These are phyloP conservation scores for Alces alces DNA, from an alignment of 2,113 vertebrate species.

Conservation along the genomic window DNA sequence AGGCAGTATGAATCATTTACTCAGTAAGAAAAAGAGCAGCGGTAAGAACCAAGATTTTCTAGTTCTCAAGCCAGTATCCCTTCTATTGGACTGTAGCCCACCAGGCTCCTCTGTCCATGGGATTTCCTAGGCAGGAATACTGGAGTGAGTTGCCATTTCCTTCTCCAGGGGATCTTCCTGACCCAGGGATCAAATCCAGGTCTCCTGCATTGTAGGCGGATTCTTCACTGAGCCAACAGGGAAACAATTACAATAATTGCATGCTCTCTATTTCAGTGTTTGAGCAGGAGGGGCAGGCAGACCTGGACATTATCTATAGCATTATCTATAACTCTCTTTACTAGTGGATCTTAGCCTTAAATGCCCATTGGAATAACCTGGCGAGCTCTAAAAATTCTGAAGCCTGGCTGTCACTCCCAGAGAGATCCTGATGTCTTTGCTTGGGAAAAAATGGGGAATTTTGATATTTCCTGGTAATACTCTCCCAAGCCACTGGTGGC, in stretches of 20 bases:
- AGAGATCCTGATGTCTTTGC: neutral
- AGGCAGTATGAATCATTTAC: slow-evolving; percentile 8
- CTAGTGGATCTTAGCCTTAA: neutral
- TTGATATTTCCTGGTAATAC: neutral
- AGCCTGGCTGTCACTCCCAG: neutral
- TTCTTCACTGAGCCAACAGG: neutral
- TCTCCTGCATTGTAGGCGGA: neutral
- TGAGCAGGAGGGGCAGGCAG: neutral
- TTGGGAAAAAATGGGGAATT: neutral
- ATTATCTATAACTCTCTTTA: neutral
- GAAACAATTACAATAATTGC: neutral
- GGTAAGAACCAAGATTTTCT: slow-evolving; percentile 31
- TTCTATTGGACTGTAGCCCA: neutral
- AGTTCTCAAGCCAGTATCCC: neutral
- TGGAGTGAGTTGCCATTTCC: neutral
- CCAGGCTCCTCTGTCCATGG: neutral
- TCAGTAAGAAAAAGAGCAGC: slow-evolving; percentile 26
- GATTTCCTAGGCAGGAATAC: neutral
- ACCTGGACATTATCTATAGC: neutral
- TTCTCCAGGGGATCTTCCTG: neutral
- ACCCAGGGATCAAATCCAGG: neutral
- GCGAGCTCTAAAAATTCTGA: neutral
- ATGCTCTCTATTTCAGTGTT: slow-evolving; percentile 29
- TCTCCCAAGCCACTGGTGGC: neutral
- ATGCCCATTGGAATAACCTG: neutral